Percentiles rank a stretch among this genome's conserved stretches.
Conservation (phyloP, 2,797 vertebrate genomes). For the Alectoris magna region DNA sequence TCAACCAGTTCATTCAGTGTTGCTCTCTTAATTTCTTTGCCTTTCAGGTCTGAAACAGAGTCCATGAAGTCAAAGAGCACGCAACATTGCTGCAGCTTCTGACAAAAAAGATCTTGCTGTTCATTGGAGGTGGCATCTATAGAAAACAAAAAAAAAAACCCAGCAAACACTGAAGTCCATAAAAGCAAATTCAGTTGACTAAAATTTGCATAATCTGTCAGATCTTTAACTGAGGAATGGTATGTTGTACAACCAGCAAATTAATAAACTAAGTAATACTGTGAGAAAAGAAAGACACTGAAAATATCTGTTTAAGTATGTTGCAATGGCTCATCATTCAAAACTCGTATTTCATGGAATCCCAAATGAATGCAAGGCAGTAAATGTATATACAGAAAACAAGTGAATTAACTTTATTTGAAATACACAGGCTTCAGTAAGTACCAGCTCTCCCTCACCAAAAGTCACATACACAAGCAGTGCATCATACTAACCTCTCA, state of each 20-base stretch:
- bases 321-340: not conserved
- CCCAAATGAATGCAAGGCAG: rapidly evolving
- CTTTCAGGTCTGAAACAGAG: conserved; percentile 94
- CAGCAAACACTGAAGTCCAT: not conserved
- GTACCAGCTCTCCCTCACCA: not conserved
- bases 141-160: conserved; percentile 31
- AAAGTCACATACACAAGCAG: not conserved
- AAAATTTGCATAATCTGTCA: not conserved
- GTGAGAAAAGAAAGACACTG: not conserved
- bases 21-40: conserved; percentile 98
- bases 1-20: conserved; percentile 96
- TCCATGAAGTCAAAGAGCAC: conserved; percentile 97
- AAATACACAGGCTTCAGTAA: not conserved
- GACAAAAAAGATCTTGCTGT: conserved; percentile 94
- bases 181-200: not conserved
- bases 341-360: not conserved
- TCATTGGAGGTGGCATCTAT: conserved; percentile 93
- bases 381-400: not conserved
- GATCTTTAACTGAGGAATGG: not conserved
- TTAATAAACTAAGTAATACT: not conserved
- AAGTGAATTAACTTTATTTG: not conserved
- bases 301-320: not conserved
- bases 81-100: conserved; percentile 98
- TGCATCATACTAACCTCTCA: conserved; percentile 31
- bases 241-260: not conserved